phyloP scores from a whole-genome alignment of 2,113 vertebrate species.

The Burhinus oedicnemus region DNA sequence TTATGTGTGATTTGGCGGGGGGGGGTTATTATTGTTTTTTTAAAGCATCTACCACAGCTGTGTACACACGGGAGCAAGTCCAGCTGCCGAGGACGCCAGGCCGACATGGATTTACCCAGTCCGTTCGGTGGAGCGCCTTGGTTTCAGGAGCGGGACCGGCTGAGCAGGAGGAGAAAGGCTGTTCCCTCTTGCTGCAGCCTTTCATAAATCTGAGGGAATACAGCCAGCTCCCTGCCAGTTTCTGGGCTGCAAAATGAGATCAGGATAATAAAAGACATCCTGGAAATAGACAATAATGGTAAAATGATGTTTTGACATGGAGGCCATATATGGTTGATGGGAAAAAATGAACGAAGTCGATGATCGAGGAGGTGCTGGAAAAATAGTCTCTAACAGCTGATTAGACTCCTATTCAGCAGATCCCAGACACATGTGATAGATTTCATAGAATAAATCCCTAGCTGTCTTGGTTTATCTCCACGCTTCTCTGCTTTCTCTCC shows the following conservation, averaged over 20 bases:
- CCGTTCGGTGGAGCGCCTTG: fast-evolving
- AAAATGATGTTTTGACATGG: constrained; percentile 67
- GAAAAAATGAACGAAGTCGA: neutral
- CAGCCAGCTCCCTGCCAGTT: neutral
- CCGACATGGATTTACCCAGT: fast-evolving
- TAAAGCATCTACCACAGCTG: neutral
- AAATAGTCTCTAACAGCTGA: constrained; percentile 44
- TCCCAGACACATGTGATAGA: neutral
- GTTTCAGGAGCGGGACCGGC: fast-evolving
- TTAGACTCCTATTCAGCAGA: neutral
- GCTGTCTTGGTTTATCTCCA: neutral
- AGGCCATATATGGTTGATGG: constrained; percentile 28
- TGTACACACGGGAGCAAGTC: no score
- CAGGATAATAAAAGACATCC: constrained; percentile 15
- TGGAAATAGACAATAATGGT: constrained; percentile 44
- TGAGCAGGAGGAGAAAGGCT: neutral
- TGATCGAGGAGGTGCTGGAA: constrained; percentile 53
- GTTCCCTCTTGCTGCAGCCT: neutral
- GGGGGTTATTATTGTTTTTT: neutral
- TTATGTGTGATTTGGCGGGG: neutral
- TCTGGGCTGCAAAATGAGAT: neutral
- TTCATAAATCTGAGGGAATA: neutral
- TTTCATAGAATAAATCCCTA: neutral
- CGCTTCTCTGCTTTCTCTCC: neutral
- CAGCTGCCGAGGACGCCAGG: neutral